These are phyloP conservation scores for Hypercompe scribonia DNA, from an alignment of 2,888 invertebrate genomes.

Conservation along the genomic window DNA sequence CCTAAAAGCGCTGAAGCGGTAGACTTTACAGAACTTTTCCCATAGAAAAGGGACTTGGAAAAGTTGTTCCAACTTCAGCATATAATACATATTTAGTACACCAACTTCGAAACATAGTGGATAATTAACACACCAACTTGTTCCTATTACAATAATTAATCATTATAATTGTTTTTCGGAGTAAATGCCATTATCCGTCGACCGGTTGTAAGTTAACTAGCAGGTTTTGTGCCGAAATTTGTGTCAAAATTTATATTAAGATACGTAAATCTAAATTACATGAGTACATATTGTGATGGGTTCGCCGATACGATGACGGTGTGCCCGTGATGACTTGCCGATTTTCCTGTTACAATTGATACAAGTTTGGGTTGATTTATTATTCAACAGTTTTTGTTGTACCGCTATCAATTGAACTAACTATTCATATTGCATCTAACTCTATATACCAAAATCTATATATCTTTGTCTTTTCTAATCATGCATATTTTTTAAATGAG, in stretches of 20 bases:
- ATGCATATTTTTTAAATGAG: too few species aligned
- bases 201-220: not conserved
- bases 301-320: not conserved
- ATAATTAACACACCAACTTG: not conserved
- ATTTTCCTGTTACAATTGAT: constrained; percentile 2
- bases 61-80: not conserved
- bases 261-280: not conserved
- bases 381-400: constrained; percentile 7
- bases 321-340: not conserved
- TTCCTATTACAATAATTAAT: not conserved
- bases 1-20: not conserved
- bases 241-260: not conserved
- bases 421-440: not conserved
- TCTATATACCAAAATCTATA: too few species aligned
- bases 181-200: not conserved
- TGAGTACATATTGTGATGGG: not conserved
- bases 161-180: not conserved
- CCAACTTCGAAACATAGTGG: not conserved
- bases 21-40: not conserved
- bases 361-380: constrained; percentile 4
- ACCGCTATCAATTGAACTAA: not conserved
- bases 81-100: not conserved
- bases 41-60: not conserved
- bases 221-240: not conserved
- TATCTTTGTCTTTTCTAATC: too few species aligned